Conservation (phyloP, 2,888 invertebrate species). For the Nomada flava region DNA sequence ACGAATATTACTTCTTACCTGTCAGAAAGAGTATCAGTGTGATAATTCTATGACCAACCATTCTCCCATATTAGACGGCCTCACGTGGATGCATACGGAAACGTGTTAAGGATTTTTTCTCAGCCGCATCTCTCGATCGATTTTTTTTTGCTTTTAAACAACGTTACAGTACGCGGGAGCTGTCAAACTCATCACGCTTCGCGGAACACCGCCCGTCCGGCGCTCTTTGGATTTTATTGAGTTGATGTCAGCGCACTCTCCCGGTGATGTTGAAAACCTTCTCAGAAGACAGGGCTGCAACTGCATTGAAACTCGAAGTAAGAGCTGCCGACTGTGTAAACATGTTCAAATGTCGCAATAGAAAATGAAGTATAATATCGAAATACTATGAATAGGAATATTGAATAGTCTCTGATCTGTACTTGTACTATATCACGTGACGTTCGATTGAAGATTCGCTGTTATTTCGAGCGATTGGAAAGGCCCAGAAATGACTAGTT, state of each 20-base stretch:
- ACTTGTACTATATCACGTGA: not conserved
- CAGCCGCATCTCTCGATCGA: constrained; percentile 64
- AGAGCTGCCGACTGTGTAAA: constrained; percentile 26
- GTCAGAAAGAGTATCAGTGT: constrained; percentile 80
- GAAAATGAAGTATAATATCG: not conserved
- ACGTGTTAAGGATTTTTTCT: constrained; percentile 60
- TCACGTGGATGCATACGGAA: constrained; percentile 62
- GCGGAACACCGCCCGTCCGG: constrained; percentile 72
- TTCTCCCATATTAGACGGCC: constrained; percentile 81
- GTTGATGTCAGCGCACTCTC: constrained; percentile 46
- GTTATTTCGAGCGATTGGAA: constrained; percentile 9
- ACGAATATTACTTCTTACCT: constrained; percentile 73
- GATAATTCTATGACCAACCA: constrained; percentile 79
- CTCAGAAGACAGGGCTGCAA: constrained; percentile 43
- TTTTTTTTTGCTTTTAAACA: constrained; percentile 40
- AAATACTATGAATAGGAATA: not conserved
- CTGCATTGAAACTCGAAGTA: constrained; percentile 29
- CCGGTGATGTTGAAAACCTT: constrained; percentile 18
- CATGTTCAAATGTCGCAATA: not conserved
- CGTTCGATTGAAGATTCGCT: not conserved
- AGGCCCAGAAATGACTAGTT: constrained; percentile 48
- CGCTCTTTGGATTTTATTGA: constrained; percentile 67
- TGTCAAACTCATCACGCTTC: constrained; percentile 79
- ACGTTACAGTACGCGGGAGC: constrained; percentile 59
- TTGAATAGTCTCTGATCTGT: not conserved